Percentiles rank a stretch among this genome's conserved stretches.
Evolutionary conservation across 1,140 invertebrate genomes (phyloP).

Genomic region (Zaprionus gabonicus): DNA sequence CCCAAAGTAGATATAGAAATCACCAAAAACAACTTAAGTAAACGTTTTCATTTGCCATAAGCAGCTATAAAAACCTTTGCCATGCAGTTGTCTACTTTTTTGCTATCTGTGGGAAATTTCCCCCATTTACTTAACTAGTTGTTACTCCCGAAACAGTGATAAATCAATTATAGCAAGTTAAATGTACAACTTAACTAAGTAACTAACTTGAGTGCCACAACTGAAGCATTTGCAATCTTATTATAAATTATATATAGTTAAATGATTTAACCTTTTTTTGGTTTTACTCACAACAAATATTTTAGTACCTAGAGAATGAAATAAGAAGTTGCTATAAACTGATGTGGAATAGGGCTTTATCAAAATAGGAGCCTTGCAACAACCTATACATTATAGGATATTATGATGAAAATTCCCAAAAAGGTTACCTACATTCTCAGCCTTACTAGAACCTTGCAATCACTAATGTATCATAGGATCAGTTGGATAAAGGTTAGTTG

Average conservation of each 20-base stretch:
- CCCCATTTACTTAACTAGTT: not conserved
- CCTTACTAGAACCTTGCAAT: not conserved
- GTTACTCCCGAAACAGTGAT: not conserved
- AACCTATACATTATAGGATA: not conserved
- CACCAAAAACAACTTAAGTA: not conserved
- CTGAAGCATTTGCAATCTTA: not conserved
- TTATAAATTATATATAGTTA: not conserved
- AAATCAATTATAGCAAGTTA: not conserved
- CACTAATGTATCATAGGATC: not conserved
- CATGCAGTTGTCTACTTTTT: not conserved
- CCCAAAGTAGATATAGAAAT: not conserved
- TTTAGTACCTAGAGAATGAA: too few species aligned
- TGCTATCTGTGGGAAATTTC: not conserved
- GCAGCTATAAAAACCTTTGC: not conserved
- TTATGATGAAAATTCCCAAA: not conserved
- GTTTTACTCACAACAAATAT: too few species aligned
- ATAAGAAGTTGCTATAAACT: not conserved
- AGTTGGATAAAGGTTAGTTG: not conserved
- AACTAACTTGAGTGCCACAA: not conserved
- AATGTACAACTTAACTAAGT: not conserved
- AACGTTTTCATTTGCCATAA: not conserved
- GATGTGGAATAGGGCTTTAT: not conserved
- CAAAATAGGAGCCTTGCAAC: too few species aligned
- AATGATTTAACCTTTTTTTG: too few species aligned
- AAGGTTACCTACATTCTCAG: not conserved